Percentiles rank a stretch among this genome's conserved stretches.
These are phyloP conservation scores for Caenorhabditis inopinata DNA, from an alignment of 1,140 invertebrate genomes.

Conservation along the genomic window DNA sequence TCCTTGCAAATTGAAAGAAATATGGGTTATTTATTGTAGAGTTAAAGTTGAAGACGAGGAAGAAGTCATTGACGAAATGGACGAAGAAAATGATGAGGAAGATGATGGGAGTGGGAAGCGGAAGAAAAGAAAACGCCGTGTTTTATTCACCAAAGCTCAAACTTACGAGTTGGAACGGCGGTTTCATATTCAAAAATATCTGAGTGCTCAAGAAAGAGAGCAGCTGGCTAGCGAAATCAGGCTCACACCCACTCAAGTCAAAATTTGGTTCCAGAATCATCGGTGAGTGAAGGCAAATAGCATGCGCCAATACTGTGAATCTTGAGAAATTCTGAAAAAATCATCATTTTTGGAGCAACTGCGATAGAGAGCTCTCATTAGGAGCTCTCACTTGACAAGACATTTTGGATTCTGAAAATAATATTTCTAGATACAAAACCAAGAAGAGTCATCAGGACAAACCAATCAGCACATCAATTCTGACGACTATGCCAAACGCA, in stretches of 20 bases:
- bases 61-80: conserved; percentile 29
- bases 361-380: too few relatives aligned
- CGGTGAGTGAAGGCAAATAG: too few relatives aligned
- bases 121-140: conserved; percentile 79
- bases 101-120: conserved; percentile 29
- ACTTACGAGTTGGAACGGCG: conserved; percentile 90
- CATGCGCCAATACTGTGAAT: too few relatives aligned
- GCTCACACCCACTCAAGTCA: conserved; percentile 82
- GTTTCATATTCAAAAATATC: conserved; percentile 76
- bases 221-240: conserved; percentile 87
- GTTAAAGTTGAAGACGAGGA: conserved; percentile 27
- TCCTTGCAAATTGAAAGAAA: too few relatives aligned
- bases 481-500: neutral
- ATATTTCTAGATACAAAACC: conserved; percentile 43
- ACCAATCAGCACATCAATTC: conserved; percentile 36
- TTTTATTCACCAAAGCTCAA: conserved; percentile 94
- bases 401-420: neutral
- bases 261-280: conserved; percentile 68
- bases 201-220: conserved; percentile 91
- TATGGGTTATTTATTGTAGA: too few relatives aligned
- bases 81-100: conserved; percentile 36
- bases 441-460: conserved; percentile 45
- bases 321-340: neutral
- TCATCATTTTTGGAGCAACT: too few relatives aligned
- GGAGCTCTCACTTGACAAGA: too few relatives aligned